Evolutionary conservation across 2,797 vertebrate genomes (phyloP).

Genomic region (Cryptoblepharus egeriae): DNA sequence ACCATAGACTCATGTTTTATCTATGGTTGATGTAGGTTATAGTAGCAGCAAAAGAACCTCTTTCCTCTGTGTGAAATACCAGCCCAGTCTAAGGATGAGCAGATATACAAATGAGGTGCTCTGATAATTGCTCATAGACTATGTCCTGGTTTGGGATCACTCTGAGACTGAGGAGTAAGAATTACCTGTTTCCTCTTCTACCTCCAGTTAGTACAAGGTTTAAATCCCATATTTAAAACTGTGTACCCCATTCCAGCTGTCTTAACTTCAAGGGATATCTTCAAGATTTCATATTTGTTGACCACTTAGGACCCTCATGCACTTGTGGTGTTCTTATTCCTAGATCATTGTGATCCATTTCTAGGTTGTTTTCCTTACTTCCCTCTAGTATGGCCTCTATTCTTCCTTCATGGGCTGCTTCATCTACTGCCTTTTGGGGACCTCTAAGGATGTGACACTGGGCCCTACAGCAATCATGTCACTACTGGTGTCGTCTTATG

Average conservation of each 20-base stretch:
- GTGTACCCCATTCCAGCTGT: not conserved
- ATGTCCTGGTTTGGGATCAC: not conserved
- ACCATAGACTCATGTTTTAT: not conserved
- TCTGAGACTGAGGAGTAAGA: not conserved
- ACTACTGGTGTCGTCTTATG: conserved; percentile 87
- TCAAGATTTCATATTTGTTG: not conserved
- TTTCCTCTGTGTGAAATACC: not conserved
- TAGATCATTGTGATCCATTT: rapidly evolving
- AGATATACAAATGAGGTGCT: not conserved
- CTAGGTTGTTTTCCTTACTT: conserved; percentile 10
- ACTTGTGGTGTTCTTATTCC: not conserved
- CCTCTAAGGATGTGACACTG: conserved; percentile 93
- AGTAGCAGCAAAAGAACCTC: not conserved
- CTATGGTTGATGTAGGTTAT: not conserved
- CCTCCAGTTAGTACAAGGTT: not conserved
- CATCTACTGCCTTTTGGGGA: conserved; percentile 92
- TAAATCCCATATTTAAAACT: not conserved
- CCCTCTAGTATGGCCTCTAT: conserved; percentile 89
- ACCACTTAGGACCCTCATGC: not conserved
- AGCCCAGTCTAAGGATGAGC: not conserved
- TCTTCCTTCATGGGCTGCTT: conserved; percentile 95
- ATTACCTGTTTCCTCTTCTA: not conserved
- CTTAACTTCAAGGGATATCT: not conserved
- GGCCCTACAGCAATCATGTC: conserved; percentile 98
- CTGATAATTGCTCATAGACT: no score